A percentile compares a stretch with the other conserved stretches of the same genome.
phyloP scores from a whole-genome alignment of 2,888 invertebrate genomes.

The Drosophila colorata region DNA sequence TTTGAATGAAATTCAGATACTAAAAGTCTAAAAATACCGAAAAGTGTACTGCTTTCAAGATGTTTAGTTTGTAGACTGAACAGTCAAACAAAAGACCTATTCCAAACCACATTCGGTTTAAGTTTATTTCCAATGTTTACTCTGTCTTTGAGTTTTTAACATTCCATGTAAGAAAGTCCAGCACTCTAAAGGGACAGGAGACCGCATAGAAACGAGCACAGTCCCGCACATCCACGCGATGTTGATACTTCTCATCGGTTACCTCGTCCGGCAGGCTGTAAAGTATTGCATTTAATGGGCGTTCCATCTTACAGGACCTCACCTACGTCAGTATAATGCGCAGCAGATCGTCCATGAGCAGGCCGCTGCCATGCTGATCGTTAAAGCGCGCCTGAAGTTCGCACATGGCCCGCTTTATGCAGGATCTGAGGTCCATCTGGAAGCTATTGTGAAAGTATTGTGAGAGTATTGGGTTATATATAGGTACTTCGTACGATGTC shows the following conservation, averaged over 20 bases:
- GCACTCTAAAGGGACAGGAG: constrained; percentile 62
- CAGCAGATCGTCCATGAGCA: constrained; percentile 88
- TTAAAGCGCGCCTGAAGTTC: constrained; percentile 87
- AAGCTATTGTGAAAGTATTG: constrained; percentile 49
- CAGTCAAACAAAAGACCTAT: neutral
- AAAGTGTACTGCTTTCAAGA: constrained; percentile 10
- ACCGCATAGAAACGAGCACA: constrained; percentile 52
- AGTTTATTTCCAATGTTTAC: constrained; percentile 20
- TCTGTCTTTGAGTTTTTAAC: constrained; percentile 14
- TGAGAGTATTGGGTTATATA: neutral
- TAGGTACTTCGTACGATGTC: neutral
- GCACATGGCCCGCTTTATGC: constrained; percentile 89
- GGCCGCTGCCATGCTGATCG: constrained; percentile 85
- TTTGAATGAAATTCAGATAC: constrained; percentile 2
- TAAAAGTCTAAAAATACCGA: constrained; percentile 7
- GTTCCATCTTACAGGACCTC: neutral
- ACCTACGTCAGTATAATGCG: constrained; percentile 88
- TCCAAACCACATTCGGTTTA: neutral
- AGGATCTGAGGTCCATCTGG: constrained; percentile 79
- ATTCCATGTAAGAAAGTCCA: constrained; percentile 51
- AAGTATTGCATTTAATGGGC: neutral
- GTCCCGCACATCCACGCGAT: constrained; percentile 24
- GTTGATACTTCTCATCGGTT: constrained; percentile 48
- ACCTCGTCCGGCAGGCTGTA: constrained; percentile 57
- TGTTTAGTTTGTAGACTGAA: constrained; percentile 2